phyloP scores from a whole-genome alignment of 2,888 invertebrate species.

The Caenorhabditis uteleia region DNA sequence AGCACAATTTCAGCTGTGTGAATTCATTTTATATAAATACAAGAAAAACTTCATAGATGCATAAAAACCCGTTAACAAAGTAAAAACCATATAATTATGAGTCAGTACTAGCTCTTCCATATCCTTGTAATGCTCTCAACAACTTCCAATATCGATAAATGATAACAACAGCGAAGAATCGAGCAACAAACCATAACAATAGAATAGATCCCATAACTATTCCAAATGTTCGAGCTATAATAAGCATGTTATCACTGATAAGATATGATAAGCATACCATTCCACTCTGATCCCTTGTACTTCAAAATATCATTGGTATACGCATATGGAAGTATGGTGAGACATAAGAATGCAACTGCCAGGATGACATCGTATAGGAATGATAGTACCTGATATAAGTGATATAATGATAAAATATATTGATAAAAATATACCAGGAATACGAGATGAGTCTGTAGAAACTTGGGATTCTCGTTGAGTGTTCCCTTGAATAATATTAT shows the following conservation, averaged over 20 bases:
- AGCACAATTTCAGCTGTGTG: too few relatives aligned
- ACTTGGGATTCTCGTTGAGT: conserved; percentile 34
- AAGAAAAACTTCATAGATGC: too few relatives aligned
- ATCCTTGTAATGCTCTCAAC: conserved; percentile 30
- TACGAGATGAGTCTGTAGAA: conserved; percentile 41
- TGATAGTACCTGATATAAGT: conserved; percentile 39
- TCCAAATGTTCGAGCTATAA: conserved; percentile 38
- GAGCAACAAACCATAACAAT: conserved; percentile 43
- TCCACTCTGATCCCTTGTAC: conserved; percentile 48
- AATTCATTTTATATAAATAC: too few relatives aligned
- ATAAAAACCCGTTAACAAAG: too few relatives aligned
- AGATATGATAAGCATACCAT: conserved; percentile 8
- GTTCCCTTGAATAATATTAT: conserved; percentile 36
- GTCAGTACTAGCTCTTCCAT: conserved; percentile 24
- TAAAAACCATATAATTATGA: too few relatives aligned
- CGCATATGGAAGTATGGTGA: conserved; percentile 40
- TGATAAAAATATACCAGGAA: conserved; percentile 24
- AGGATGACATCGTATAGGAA: conserved; percentile 39
- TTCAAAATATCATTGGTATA: conserved; percentile 37
- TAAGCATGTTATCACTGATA: not conserved
- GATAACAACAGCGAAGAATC: conserved; percentile 39
- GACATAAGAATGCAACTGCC: conserved; percentile 33
- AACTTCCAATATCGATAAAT: conserved; percentile 50
- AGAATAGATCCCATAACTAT: conserved; percentile 42
- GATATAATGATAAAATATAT: too few relatives aligned